Base-by-base conservation (phyloP, 1,140 invertebrate genomes). In the Anastrepha ludens region DNA sequence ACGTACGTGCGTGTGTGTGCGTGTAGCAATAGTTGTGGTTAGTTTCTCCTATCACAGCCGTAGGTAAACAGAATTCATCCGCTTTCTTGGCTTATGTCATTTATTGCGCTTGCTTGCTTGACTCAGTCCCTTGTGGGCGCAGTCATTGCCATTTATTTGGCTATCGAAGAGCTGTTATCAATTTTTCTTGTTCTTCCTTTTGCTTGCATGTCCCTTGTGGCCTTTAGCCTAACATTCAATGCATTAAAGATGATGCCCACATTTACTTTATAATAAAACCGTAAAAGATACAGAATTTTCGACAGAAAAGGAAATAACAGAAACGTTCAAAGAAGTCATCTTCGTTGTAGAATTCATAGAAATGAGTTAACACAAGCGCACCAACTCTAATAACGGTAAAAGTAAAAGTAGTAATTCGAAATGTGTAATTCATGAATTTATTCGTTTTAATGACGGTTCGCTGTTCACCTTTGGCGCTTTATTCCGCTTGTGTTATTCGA, bases 401-500 rank as follows among this genome's bases (percentile, higher is more conserved):
- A 41, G 65, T 41, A 29, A 29, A 29, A 29, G 29, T 29, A 29
- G 29, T 1, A 67, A 67, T 67, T 41, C 65, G 20, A 41, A 44
- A 70, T 41, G 39, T 70, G 65, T 39, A 70, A 70, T 13, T 70
- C 41, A 70, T 70, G 65, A 41, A 70, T 70, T 70, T 70, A 70
- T 70, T 20, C 39, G 39, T 70, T 70, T 70, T 39, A 70, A 70
- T 70, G 39, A 20, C 62, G 65, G 29, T 67, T 11, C 39, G n/a
- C 39, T 70, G 29, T 1, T 29, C 29, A 29, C 29, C 29, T 29
- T 44, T 70, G 65, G 20, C 39, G 39, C 65, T 39, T 70, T 17
- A 17, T 70, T 70, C 20, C 39, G 65, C 29, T 70, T 11, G 39
- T 15, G 7, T 70, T 70, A 20, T 29, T 29, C 2, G 39, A 20